phyloP scores from a whole-genome alignment of 2,888 invertebrate genomes.

The Apomyelois bistriatella region DNA sequence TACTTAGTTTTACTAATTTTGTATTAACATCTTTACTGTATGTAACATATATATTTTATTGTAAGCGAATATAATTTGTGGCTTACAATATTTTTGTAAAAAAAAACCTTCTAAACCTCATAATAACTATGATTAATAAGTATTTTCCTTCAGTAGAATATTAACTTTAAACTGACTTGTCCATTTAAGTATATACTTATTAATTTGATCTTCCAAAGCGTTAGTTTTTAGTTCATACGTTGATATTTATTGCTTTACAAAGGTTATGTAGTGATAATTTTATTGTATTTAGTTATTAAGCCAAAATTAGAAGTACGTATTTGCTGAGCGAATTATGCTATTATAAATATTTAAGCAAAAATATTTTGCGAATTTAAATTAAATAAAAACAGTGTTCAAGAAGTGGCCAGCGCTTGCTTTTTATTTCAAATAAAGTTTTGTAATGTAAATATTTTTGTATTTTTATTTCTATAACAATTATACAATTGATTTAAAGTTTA shows the following conservation, averaged over 20 bases:
- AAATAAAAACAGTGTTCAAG: neutral
- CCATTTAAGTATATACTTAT: too few species aligned
- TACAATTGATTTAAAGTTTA: too few species aligned
- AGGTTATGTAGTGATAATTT: neutral
- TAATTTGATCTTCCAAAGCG: neutral
- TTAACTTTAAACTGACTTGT: too few species aligned
- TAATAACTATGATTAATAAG: too few species aligned
- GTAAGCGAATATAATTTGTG: neutral
- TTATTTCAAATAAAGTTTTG: neutral
- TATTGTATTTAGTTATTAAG: neutral
- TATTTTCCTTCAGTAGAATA: too few species aligned
- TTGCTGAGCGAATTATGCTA: conserved; percentile 5
- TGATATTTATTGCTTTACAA: conserved; percentile 1
- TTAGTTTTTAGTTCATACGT: neutral
- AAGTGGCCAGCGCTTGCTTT: neutral
- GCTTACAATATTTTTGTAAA: too few species aligned
- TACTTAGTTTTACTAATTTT: neutral
- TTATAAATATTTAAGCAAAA: neutral
- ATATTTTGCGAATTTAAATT: neutral
- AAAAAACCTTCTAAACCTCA: too few species aligned
- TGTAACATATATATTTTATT: neutral
- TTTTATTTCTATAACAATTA: neutral
- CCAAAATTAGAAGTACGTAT: neutral
- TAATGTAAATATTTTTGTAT: neutral
- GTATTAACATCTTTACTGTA: neutral